Evolutionary conservation across 2,113 vertebrate genomes (phyloP).

Genomic region (Acinonyx jubatus): DNA sequence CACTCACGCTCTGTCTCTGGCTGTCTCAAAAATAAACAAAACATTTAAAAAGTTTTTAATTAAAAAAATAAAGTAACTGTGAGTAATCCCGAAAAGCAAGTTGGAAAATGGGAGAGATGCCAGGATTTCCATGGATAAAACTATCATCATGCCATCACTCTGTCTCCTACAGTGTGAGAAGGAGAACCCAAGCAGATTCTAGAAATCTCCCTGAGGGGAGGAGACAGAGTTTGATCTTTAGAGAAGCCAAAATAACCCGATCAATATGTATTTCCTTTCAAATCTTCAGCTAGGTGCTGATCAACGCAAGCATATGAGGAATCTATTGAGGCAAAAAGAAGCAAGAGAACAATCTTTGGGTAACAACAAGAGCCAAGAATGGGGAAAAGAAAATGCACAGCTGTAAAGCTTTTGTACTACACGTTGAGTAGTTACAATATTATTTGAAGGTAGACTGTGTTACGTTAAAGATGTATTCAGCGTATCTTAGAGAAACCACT

Average conservation of each 20-base stretch:
- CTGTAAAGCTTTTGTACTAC: background rate
- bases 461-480: background rate
- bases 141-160: too few species aligned
- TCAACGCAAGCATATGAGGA: background rate
- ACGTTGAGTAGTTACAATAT: background rate
- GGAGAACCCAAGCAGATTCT: background rate
- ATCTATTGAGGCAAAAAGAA: background rate
- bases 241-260: background rate
- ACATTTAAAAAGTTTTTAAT: background rate
- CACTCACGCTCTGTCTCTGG: too few species aligned
- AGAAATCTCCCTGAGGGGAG: background rate
- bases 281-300: background rate
- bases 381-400: background rate
- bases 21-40: too few species aligned
- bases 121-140: background rate
- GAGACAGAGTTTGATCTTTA: background rate
- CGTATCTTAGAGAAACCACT: background rate
- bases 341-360: background rate
- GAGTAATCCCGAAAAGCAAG: background rate
- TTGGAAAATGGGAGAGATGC: background rate
- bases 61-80: background rate
- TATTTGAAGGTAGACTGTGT: background rate
- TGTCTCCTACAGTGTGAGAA: too few species aligned
- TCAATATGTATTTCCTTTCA: background rate
- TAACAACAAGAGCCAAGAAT: background rate